Percentiles rank a stretch among this genome's conserved stretches.
These are phyloP conservation scores for Accipiter virgatus DNA, from an alignment of 2,113 vertebrate genomes.

Conservation along the genomic window DNA sequence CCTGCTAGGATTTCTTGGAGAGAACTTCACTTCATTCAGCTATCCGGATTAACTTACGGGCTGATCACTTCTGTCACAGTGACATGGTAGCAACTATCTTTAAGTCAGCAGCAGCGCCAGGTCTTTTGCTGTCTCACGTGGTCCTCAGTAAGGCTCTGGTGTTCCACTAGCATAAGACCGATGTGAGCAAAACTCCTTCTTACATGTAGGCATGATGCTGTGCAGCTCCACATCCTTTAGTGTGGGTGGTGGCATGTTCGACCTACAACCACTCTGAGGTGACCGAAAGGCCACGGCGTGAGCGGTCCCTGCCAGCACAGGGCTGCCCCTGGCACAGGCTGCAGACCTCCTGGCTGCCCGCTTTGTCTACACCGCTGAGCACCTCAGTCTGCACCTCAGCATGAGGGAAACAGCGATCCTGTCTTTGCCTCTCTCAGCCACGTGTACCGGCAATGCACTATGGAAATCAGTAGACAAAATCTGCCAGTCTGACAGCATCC, in stretches of 20 bases:
- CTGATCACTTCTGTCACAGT: not conserved
- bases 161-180: not conserved
- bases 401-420: rapidly evolving
- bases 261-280: not conserved
- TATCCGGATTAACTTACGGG: not conserved
- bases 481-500: not conserved
- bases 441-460: not conserved
- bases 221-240: not conserved
- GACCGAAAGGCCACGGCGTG: not conserved
- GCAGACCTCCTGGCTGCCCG: not conserved
- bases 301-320: not conserved
- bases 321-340: not conserved
- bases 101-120: not conserved
- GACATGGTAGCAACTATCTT: not conserved
- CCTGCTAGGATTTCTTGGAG: not conserved
- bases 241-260: not conserved
- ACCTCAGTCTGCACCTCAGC: not conserved
- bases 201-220: not conserved
- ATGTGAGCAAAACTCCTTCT: not conserved
- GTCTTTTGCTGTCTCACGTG: not conserved
- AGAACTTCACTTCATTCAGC: not conserved
- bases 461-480: not conserved
- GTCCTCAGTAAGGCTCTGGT: not conserved
- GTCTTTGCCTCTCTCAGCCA: not conserved
- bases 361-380: not conserved